Evolutionary conservation across 2,888 invertebrate species (phyloP).

Genomic region (Leptinotarsa rubiginosa): DNA sequence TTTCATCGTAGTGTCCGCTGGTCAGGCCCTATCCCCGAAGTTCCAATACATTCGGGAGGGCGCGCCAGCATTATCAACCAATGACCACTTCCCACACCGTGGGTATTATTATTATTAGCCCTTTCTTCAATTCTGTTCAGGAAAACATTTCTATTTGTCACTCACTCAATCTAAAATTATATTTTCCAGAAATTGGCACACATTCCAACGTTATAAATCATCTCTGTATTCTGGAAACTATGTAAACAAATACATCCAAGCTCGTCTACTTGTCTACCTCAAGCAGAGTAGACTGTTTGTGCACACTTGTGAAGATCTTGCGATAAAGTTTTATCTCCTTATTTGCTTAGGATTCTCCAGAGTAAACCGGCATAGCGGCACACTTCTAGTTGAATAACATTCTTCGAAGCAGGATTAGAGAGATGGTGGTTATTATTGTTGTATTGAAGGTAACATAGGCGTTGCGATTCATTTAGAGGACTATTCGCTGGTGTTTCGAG

Average conservation of each 20-base stretch:
- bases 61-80: too few species aligned
- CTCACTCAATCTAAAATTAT: neutral
- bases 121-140: too few species aligned
- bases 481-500: too few species aligned
- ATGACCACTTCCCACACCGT: too few species aligned
- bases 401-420: neutral
- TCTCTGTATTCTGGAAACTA: neutral
- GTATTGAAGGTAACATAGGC: too few species aligned
- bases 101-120: too few species aligned
- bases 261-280: slow-evolving; percentile 12
- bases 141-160: too few species aligned
- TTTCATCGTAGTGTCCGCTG: too few species aligned
- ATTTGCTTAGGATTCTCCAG: slow-evolving; percentile 27
- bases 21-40: too few species aligned
- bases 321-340: slow-evolving; percentile 26
- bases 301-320: slow-evolving; percentile 13
- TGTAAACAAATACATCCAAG: slow-evolving; percentile 6
- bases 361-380: neutral
- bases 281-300: slow-evolving; percentile 15
- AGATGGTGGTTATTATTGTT: neutral
- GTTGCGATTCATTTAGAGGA: too few species aligned
- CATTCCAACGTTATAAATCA: neutral
- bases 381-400: neutral
- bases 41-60: too few species aligned
- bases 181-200: neutral